Percentiles rank a stretch among this genome's conserved stretches.
phyloP scores from a whole-genome alignment of 2,888 invertebrate species.

The Stenchaetothrips biformis region DNA sequence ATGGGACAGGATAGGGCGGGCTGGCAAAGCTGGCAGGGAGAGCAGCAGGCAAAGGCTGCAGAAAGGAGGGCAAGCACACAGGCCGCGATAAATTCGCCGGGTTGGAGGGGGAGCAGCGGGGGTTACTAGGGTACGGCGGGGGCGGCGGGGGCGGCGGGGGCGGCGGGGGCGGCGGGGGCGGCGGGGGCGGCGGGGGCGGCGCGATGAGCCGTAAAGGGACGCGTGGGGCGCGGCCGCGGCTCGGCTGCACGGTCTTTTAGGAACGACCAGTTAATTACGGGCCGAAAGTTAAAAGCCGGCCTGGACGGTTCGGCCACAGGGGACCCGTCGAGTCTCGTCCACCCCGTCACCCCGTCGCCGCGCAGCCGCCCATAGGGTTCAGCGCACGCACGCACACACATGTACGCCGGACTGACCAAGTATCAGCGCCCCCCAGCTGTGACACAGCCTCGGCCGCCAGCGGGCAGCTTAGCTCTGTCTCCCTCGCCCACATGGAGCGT shows the following conservation, averaged over 20 bases:
- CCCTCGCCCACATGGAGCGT: no score
- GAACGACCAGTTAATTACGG: no score
- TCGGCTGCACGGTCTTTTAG: background rate
- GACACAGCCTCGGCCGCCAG: no score
- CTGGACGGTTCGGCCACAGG: no score
- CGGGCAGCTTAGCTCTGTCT: no score
- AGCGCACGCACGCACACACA: background rate
- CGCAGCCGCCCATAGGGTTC: background rate
- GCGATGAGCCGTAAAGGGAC: background rate
- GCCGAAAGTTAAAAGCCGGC: no score
- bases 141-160: slow-evolving; percentile 37
- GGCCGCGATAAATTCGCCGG: slow-evolving; percentile 3
- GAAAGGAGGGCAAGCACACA: no score
- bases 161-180: slow-evolving; percentile 44
- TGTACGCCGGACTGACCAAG: no score
- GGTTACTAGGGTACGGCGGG: slow-evolving; percentile 33
- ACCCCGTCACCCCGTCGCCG: background rate
- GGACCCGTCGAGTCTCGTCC: no score
- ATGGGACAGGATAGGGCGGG: background rate
- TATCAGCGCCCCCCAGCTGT: no score
- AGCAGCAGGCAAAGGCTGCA: no score
- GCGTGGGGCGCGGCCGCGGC: background rate
- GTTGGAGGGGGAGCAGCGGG: slow-evolving; percentile 31
- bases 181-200: slow-evolving; percentile 31
- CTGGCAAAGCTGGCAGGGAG: background rate